Conservation (phyloP, 92 coral and sea anemone genomes). For the Virgularia gustaviana region DNA sequence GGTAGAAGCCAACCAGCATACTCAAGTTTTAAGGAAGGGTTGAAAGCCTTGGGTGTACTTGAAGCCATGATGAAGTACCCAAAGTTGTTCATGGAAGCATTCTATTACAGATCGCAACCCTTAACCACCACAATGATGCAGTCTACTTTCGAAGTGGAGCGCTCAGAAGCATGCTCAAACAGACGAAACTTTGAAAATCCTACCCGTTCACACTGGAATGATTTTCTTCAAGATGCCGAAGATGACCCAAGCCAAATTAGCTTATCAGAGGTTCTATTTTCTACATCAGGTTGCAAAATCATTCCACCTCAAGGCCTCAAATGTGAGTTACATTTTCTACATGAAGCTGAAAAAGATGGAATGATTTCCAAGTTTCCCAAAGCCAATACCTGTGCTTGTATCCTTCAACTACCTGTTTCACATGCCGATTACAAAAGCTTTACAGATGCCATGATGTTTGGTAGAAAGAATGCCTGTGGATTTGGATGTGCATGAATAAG, state of each 20-base stretch:
- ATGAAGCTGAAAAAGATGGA: constrained; percentile 45
- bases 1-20: constrained; percentile 51
- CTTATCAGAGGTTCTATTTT: constrained; percentile 44
- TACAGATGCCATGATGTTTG: constrained; percentile 6
- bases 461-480: constrained; percentile 5
- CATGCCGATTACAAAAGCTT: constrained; percentile 7
- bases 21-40: constrained; percentile 48
- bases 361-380: constrained; percentile 40
- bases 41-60: constrained; percentile 35
- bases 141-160: constrained; percentile 10
- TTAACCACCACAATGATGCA: constrained; percentile 18
- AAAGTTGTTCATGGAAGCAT: constrained; percentile 23
- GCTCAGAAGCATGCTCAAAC: constrained; percentile 38
- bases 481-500: constrained; percentile 30
- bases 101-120: constrained; percentile 35
- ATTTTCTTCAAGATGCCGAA: constrained; percentile 35
- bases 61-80: constrained; percentile 54
- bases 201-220: constrained; percentile 51
- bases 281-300: constrained; percentile 43
- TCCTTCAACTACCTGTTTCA: constrained; percentile 30
- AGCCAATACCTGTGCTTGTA: constrained; percentile 41
- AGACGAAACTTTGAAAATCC: constrained; percentile 19
- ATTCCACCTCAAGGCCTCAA: constrained; percentile 46
- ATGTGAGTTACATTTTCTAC: constrained; percentile 45
- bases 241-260: constrained; percentile 33